These are phyloP conservation scores for Himalopsyche tibetana DNA, from an alignment of 2,888 invertebrate genomes.

Conservation along the genomic window DNA sequence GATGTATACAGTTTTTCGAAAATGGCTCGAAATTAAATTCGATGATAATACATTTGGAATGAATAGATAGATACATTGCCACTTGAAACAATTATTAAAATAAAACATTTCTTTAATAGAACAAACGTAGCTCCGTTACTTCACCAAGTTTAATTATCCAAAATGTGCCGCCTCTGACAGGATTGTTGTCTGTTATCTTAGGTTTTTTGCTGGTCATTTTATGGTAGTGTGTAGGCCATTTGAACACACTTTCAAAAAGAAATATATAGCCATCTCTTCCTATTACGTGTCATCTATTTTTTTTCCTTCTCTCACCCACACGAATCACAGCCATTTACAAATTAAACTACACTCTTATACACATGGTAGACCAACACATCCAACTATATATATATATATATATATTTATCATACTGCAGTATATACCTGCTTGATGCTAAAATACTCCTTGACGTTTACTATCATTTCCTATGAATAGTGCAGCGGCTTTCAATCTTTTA, in stretches of 20 bases:
- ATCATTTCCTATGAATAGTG: neutral
- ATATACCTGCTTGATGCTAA: neutral
- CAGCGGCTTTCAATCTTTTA: neutral
- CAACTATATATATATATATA: neutral
- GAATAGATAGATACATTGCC: too few relatives aligned
- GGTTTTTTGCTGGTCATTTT: neutral
- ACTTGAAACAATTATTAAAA: too few relatives aligned
- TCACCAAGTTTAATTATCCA: neutral
- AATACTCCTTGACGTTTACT: neutral
- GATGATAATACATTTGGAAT: too few relatives aligned
- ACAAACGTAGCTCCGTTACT: neutral
- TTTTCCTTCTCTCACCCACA: slow-evolving; percentile 4
- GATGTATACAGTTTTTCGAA: too few relatives aligned
- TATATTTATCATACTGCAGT: neutral
- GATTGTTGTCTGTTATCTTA: slow-evolving; percentile 12
- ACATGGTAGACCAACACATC: neutral
- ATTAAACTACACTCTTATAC: neutral
- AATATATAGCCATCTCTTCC: slow-evolving; percentile 9
- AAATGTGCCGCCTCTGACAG: neutral
- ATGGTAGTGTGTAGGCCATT: slow-evolving; percentile 10
- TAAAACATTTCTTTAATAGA: neutral
- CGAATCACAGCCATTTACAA: neutral
- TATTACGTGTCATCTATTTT: neutral
- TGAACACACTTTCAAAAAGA: neutral
- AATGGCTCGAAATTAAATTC: too few relatives aligned